A percentile compares a stretch with the other conserved stretches of the same genome.
phyloP scores from a whole-genome alignment of 2,888 invertebrate species.

The Campoletis raptor region DNA sequence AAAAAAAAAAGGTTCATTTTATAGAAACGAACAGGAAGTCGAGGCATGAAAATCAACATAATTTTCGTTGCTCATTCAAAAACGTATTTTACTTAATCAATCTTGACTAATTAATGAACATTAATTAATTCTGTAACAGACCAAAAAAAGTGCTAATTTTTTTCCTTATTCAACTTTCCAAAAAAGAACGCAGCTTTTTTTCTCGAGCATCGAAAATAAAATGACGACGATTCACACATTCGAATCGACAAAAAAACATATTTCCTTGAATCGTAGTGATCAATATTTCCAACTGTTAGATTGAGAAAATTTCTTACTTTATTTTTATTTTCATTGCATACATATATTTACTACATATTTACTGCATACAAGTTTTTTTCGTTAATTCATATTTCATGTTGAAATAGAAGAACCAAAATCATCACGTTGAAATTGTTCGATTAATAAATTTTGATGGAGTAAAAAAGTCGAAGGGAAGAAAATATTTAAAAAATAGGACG shows the following conservation, averaged over 20 bases:
- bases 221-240: not conserved
- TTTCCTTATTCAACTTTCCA: not conserved
- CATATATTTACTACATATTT: no score
- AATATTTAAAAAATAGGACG: not conserved
- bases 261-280: no score
- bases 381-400: conserved; percentile 73
- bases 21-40: no score
- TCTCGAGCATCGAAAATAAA: not conserved
- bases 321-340: not conserved
- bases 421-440: conserved; percentile 35
- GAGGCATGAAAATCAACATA: not conserved
- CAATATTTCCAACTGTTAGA: no score
- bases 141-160: not conserved
- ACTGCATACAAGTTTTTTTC: no score
- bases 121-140: not conserved
- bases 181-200: not conserved
- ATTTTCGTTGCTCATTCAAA: not conserved
- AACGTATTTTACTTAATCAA: not conserved
- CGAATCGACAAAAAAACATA: not conserved
- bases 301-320: no score
- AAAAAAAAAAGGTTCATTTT: no score
- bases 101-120: not conserved
- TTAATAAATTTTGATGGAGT: conserved; percentile 14
- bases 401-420: conserved; percentile 74
- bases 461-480: not conserved